Evolutionary conservation across 2,113 vertebrate genomes (phyloP).

Genomic region (Strigops habroptila): DNA sequence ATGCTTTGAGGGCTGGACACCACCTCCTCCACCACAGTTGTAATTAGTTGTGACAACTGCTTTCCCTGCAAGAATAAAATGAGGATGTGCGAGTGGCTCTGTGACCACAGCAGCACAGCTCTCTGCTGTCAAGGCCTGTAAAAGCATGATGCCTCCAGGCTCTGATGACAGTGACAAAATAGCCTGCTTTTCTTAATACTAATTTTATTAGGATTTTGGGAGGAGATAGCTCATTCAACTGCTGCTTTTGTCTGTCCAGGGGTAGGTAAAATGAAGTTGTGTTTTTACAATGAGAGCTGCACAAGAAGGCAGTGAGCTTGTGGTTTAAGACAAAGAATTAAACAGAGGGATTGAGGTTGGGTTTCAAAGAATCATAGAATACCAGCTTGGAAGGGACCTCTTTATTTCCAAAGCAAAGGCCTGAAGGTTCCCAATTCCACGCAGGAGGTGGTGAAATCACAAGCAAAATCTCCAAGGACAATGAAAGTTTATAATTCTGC

Average conservation of each 20-base stretch:
- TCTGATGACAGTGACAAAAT: neutral
- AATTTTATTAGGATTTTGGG: neutral
- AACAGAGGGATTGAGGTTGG: neutral
- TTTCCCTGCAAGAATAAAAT: neutral
- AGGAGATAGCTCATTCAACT: neutral
- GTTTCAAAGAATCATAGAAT: neutral
- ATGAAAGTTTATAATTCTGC: neutral
- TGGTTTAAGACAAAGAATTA: neutral
- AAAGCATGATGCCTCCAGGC: neutral
- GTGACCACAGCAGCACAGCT: neutral
- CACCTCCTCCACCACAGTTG: neutral
- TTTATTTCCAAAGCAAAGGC: neutral
- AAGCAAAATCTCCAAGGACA: neutral
- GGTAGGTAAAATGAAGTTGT: neutral
- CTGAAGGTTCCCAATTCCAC: neutral
- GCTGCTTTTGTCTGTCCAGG: neutral
- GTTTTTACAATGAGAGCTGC: neutral
- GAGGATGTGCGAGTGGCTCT: neutral
- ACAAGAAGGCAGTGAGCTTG: too few relatives aligned
- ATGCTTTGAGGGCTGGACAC: neutral
- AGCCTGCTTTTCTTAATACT: neutral
- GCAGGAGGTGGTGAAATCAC: neutral
- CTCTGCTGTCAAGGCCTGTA: neutral
- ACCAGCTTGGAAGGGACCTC: neutral
- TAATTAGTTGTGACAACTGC: neutral